phyloP scores from a whole-genome alignment of 2,888 invertebrate species.

The Ochropleura plecta region DNA sequence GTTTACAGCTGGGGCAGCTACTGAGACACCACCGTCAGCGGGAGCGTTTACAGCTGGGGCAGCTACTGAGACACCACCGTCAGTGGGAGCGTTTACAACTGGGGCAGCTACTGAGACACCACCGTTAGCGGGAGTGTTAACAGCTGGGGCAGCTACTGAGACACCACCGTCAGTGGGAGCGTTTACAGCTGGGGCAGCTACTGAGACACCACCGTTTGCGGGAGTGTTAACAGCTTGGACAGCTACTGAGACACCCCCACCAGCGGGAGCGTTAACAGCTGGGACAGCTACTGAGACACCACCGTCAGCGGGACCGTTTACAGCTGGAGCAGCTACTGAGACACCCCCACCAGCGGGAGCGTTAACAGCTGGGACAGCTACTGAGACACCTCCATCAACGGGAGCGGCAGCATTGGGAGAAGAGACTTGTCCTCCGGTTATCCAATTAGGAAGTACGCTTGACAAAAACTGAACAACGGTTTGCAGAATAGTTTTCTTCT shows the following conservation, averaged over 20 bases:
- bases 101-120: neutral
- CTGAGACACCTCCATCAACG: neutral
- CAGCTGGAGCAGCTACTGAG: neutral
- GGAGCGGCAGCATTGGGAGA: neutral
- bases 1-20: neutral
- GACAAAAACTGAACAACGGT: constrained; percentile 78
- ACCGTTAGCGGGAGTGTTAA: accelerated
- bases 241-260: neutral
- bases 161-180: neutral
- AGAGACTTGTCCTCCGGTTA: constrained; percentile 65
- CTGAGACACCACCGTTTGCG: neutral
- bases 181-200: accelerated
- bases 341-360: neutral
- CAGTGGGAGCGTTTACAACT: accelerated
- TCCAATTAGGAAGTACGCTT: constrained; percentile 81
- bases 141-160: neutral
- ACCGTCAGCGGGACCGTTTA: neutral
- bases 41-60: neutral
- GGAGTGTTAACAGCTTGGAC: neutral
- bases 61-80: neutral
- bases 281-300: neutral
- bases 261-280: neutral
- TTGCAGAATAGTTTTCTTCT: constrained; percentile 80
- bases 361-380: neutral
- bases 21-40: neutral